Evolutionary conservation across 2,113 vertebrate genomes (phyloP).

Genomic region (Isurus oxyrinchus): DNA sequence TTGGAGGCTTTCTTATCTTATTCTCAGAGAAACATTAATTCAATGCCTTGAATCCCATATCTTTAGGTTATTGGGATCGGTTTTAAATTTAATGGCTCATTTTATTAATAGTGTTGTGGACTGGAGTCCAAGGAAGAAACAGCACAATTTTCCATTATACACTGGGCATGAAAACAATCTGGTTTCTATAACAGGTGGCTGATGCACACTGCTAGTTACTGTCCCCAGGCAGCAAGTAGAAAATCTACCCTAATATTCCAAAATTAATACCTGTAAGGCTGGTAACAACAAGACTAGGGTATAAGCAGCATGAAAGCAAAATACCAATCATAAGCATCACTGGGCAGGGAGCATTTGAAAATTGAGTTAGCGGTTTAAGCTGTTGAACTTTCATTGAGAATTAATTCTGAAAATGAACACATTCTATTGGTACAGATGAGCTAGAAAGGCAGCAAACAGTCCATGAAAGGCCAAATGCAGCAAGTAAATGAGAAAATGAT

Average conservation of each 20-base stretch:
- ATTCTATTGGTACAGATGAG: not conserved
- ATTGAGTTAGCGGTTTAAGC: not conserved
- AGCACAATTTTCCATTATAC: not conserved
- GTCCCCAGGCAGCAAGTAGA: not conserved
- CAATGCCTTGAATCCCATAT: not conserved
- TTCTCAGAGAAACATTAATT: not conserved
- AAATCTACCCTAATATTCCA: not conserved
- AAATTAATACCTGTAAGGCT: not conserved
- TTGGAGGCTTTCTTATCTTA: no score
- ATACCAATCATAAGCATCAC: constrained; percentile 18
- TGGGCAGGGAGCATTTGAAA: not conserved
- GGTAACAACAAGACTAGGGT: not conserved
- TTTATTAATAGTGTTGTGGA: not conserved
- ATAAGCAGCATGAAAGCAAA: not conserved
- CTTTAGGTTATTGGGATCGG: not conserved
- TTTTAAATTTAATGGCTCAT: not conserved
- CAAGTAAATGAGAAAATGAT: not conserved
- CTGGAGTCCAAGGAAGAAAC: not conserved
- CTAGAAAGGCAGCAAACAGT: not conserved
- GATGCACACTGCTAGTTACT: not conserved
- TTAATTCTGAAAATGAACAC: not conserved
- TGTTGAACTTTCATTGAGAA: not conserved
- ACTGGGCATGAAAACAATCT: not conserved
- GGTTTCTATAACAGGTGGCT: not conserved
- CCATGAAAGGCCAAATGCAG: not conserved